Conservation (phyloP, 2,888 invertebrate genomes). For the Meta bourneti region DNA sequence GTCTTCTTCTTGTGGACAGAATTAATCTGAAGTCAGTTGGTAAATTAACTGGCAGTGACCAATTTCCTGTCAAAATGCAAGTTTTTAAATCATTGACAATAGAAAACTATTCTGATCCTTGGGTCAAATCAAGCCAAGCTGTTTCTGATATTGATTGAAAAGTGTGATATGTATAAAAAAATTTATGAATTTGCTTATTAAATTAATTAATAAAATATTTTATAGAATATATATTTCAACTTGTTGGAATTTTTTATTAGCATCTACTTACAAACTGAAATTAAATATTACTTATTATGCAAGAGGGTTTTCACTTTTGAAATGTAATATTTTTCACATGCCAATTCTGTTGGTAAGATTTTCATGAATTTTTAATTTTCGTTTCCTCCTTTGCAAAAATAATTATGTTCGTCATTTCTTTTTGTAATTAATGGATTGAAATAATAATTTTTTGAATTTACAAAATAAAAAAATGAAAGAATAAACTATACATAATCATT, state of each 20-base stretch:
- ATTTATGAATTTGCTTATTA: not conserved
- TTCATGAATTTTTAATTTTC: too few species aligned
- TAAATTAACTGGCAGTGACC: slow-evolving; percentile 83
- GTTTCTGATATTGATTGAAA: not conserved
- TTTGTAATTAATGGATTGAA: not conserved
- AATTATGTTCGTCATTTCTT: not conserved
- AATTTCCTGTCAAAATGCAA: slow-evolving; percentile 84
- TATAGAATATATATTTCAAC: not conserved
- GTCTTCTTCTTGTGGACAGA: slow-evolving; percentile 86
- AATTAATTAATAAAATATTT: slow-evolving; percentile 18
- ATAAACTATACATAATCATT: too few species aligned
- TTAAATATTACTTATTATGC: too few species aligned
- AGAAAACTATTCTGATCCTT: slow-evolving; percentile 86
- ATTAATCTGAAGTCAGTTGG: slow-evolving; percentile 84
- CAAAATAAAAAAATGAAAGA: too few species aligned
- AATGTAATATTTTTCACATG: too few species aligned
- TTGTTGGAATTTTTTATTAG: not conserved
- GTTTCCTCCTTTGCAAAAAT: too few species aligned
- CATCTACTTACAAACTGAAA: not conserved
- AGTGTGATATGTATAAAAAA: not conserved
- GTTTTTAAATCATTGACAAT: slow-evolving; percentile 87
- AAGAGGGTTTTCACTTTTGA: not conserved
- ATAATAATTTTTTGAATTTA: not conserved
- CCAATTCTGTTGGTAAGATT: too few species aligned
- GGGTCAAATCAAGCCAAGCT: slow-evolving; percentile 77